phyloP scores from a whole-genome alignment of 2,113 vertebrate genomes.

The Galbula dea region DNA sequence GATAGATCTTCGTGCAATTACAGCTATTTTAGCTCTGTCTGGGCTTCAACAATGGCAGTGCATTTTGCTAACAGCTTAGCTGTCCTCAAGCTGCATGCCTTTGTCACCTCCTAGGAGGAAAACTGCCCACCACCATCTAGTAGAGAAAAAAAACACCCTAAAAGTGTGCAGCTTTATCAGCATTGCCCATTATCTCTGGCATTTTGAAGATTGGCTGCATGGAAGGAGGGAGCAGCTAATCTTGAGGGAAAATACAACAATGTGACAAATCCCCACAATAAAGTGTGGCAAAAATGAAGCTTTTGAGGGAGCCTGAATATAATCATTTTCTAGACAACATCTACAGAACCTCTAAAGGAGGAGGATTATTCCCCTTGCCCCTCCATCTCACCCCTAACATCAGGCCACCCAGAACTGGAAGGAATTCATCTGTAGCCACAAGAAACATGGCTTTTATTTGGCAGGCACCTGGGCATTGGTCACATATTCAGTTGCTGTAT shows the following conservation, averaged over 20 bases:
- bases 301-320: neutral
- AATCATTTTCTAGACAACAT: neutral
- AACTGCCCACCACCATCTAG: no score
- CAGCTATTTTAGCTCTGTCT: neutral
- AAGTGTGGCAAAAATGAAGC: neutral
- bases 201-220: neutral
- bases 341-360: neutral
- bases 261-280: neutral
- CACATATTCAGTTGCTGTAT: neutral
- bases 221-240: neutral
- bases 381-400: neutral
- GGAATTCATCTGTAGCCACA: neutral
- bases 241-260: neutral
- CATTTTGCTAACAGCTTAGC: neutral
- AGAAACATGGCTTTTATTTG: neutral
- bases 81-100: neutral
- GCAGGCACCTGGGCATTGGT: neutral
- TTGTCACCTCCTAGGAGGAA: neutral
- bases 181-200: neutral
- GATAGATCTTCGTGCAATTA: neutral
- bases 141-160: no score
- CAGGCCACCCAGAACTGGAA: neutral
- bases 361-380: neutral
- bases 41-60: neutral
- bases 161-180: fast-evolving